Evolutionary conservation across 2,113 vertebrate genomes (phyloP), one percentile per base, ranked within the genome.

Genomic region (Ailuropoda melanoleuca): DNA sequence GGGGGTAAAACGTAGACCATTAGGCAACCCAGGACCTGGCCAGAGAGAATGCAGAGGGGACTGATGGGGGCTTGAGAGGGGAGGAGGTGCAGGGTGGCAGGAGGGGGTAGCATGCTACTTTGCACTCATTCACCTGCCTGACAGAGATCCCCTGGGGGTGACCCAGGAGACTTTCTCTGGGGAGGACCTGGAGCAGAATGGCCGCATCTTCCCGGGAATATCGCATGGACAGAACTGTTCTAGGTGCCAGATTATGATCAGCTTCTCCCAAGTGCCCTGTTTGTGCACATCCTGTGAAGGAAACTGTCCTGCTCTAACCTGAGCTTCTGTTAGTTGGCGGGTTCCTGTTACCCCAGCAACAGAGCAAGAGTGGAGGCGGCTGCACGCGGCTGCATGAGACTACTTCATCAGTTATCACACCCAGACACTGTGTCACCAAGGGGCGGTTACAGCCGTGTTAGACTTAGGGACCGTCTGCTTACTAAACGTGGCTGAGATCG

Each of bases 281-380:
- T 70, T 26, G 39, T 64, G 8, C 26, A 15, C 84, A 81, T 78
- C 21, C 90, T 53, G 64, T 31, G 64, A 24, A 12, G 81, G 29
- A 53, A 19, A 12, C 84, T 46, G 43, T 68, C 90, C 74, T 46
- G 6, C 60, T 66, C 78, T 86, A 58, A 90, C 78, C 31, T 48
- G 92, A 66, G 62, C 83, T 92, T 94, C 74, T 93, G 83, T 89
- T 70, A 48, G 80, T 39, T 64, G 68, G 55, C 55, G 53, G 39
- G 74, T 70, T 95, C 80, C 88, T 55, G 94, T 97, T 95, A 88
- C 88, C 80, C 26, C 12, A 48, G 97, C 87, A 97, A 97, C 95
- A 82, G 39, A 89, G 86, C 86, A 66, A 62, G 75, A 78, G 75
- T 9, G 34, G 90, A 94, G 94, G 70, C 90, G 90, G 92, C 66